These are phyloP conservation scores for Syritta pipiens DNA, from an alignment of 2,888 invertebrate species.

Conservation along the genomic window DNA sequence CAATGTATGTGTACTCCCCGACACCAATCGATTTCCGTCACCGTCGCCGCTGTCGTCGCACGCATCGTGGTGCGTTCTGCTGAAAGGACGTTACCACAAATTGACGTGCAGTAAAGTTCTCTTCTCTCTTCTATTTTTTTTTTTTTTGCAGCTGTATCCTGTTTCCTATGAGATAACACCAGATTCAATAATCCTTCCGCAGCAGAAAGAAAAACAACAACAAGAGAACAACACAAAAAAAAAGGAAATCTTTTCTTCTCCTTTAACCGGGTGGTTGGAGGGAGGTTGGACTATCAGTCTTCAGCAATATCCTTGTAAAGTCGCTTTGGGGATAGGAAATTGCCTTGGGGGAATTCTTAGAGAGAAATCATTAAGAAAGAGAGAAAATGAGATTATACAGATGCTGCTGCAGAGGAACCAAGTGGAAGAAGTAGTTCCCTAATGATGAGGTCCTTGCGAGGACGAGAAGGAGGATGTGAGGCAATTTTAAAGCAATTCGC, in stretches of 20 bases:
- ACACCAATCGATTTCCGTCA: conserved; percentile 64
- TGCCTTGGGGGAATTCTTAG: not conserved
- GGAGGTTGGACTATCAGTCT: not conserved
- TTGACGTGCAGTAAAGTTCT: conserved; percentile 45
- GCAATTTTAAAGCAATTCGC: too few relatives aligned
- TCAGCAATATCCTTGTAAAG: conserved; percentile 9
- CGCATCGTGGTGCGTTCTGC: conserved; percentile 41
- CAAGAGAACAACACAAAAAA: too few relatives aligned
- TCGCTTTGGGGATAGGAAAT: conserved; percentile 1
- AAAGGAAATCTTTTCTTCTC: too few relatives aligned
- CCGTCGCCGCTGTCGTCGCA: too few relatives aligned
- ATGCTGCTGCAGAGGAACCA: too few relatives aligned
- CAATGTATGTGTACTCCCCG: conserved; percentile 70
- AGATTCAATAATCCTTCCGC: conserved; percentile 53
- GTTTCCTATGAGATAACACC: conserved; percentile 52
- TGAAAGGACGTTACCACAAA: conserved; percentile 40
- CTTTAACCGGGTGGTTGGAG: not conserved
- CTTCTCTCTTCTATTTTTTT: conserved; percentile 34
- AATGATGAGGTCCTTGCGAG: too few relatives aligned
- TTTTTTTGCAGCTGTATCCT: conserved; percentile 45
- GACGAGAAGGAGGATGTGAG: too few relatives aligned
- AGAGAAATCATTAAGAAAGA: conserved; percentile 5
- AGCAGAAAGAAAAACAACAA: conserved; percentile 8
- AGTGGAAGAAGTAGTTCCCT: too few relatives aligned
- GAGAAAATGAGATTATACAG: conserved; percentile 12